Conservation (phyloP, 2,113 vertebrate species). For the Sapayoa aenigma region DNA sequence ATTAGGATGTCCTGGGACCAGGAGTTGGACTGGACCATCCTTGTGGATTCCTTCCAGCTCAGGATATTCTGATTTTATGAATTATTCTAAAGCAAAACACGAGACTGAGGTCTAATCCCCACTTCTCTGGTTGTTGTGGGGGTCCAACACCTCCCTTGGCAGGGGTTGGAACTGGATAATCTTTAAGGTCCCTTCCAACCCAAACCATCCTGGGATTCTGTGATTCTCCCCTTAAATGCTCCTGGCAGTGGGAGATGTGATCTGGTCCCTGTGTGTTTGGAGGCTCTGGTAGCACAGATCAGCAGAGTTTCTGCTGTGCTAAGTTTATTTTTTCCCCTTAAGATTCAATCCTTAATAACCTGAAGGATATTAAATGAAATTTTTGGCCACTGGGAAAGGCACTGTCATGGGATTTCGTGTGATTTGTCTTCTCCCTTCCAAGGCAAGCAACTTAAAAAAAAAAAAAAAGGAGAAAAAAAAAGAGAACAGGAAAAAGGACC, state of each 20-base stretch:
- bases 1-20: fast-evolving
- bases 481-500: background rate
- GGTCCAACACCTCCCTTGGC: background rate
- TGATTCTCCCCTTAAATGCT: fast-evolving
- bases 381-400: background rate
- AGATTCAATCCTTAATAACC: background rate
- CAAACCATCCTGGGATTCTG: background rate
- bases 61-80: background rate
- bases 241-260: background rate
- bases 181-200: background rate
- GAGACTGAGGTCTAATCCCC: background rate
- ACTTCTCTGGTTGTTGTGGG: background rate
- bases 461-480: fast-evolving
- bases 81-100: background rate
- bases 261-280: background rate
- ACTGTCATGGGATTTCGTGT: fast-evolving
- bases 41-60: background rate
- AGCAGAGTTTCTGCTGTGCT: background rate
- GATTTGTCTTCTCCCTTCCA: background rate
- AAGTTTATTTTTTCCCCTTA: background rate
- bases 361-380: background rate
- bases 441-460: background rate
- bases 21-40: background rate
- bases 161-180: background rate
- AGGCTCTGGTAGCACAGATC: background rate